Evolutionary conservation across 2,797 vertebrate species (phyloP), one percentile per base, ranked within the genome.

Genomic region (Gephyroberyx darwinii): DNA sequence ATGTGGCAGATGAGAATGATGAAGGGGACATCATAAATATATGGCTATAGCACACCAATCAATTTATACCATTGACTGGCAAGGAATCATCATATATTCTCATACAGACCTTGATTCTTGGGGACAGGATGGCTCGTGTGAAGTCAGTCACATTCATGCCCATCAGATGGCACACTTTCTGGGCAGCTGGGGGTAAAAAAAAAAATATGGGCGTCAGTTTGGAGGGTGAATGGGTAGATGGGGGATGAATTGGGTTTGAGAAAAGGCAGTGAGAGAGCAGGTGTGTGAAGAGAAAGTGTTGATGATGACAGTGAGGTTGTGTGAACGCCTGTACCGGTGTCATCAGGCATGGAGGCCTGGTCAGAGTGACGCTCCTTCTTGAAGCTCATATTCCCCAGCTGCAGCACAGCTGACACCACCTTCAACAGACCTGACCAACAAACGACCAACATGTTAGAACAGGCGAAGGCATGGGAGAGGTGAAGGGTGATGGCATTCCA

Each of bases 351-450:
- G 69, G 97, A 98, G 5, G 98, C 98, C 92, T 99, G 98, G 86
- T 99, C 98, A 0, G 96, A 95, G 86, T 98, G 93, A 5, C 98
- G 96, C 68, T 99, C 98, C 88, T 99, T 99, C 92, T 98, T 99
- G 87, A 99, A 99, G 60, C 56, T 89, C 30, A 99, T 99, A 88
- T 99, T 99, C 31, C 98, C 97, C 33, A 99, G 89, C 90, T 99
- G 98, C 63, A 99, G 94, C 55, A 99, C 97, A 0, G 95, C 95
- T 0, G 98, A 98, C 77, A 99, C 93, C 73, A 98, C 96, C 69
- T 93, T 96, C 88, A 98, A 74, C 79, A 99, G 83, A 85, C 97
- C 98, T 98, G 87, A 71, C 0, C n/a, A 30, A 22, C 30, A 59
- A 9, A 79, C 37, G 26, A 26, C 26, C 26, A 4, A 26, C 26